Percentiles rank a stretch among this genome's conserved stretches.
Conservation (phyloP, 2,797 vertebrate species). For the Picus viridis region DNA sequence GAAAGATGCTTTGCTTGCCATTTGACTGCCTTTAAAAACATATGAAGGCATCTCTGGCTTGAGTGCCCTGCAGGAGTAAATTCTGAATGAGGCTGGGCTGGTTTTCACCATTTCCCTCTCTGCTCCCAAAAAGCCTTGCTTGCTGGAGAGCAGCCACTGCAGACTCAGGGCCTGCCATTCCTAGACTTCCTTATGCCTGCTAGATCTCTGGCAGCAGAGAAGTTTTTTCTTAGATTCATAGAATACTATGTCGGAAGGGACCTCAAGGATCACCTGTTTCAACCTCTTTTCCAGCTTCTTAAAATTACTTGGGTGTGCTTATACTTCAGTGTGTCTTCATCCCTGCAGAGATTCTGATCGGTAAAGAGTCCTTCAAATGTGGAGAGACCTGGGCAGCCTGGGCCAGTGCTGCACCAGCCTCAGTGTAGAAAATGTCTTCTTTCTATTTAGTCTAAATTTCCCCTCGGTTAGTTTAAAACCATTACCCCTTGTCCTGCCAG, state of each 20-base stretch:
- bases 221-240: neutral
- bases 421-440: too few relatives aligned
- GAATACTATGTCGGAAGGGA: too few relatives aligned
- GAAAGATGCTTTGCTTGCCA: neutral
- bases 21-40: slow-evolving; percentile 1
- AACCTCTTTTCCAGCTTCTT: neutral
- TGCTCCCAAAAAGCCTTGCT: neutral
- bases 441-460: too few relatives aligned
- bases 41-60: neutral
- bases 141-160: neutral
- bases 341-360: neutral
- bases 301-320: neutral
- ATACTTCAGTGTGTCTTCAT: neutral
- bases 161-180: neutral
- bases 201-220: neutral
- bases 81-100: neutral
- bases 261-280: too few relatives aligned
- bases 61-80: slow-evolving; percentile 7
- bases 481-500: too few relatives aligned
- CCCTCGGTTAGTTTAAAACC: too few relatives aligned
- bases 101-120: neutral
- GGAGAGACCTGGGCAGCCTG: neutral
- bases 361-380: neutral
- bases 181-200: neutral
- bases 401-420: too few relatives aligned